Base-by-base conservation (phyloP, 2,888 invertebrate species). In the Fragum whitleyi region DNA sequence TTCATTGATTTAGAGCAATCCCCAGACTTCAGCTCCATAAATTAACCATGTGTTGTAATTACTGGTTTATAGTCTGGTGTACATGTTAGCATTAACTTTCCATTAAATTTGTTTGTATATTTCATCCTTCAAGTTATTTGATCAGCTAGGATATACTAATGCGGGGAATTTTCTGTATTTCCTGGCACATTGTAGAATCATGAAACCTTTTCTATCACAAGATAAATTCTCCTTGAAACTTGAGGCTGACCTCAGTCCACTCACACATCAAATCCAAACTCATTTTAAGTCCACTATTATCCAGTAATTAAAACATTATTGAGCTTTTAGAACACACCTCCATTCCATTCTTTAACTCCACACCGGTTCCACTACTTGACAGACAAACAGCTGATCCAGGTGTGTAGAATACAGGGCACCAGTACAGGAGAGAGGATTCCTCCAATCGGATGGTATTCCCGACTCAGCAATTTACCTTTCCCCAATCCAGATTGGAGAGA, bases 401-500 rank as follows among this genome's bases (percentile, higher is more conserved):
- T 65, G 65, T 65, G 65, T 62, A 47, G 47, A 47, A 32, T n/a
- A 32, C 28, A 42, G 23, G 42, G 42, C 14, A 36, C 32, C 32
- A 65, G 9, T 21, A 36, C 36, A 42, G 65, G 3, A 42, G 32
- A 21, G 23, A 42, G 42, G 65, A 23, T 36, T 42, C 65, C 42
- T 26, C 65, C 65, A 65, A 65, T 65, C n/a, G 26, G 36, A 65
- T 65, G 21, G 21, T 42, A 65, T 65, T 65, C 74, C 67, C 80
- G 51, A 80, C 73, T 80, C 80, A 80, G 80, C 80, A 77, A 69
- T 77, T 80, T 80, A 77, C 76, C 80, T 74, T 69, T 80, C 73
- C 62, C 26, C 62, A 39, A 23, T 23, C 65, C 57, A 74, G 79
- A 79, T 80, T 80, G 68, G 73, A 53, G 69, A 76, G 80, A 80